A percentile compares a stretch with the other conserved stretches of the same genome.
These are phyloP conservation scores for Antechinus stuartii DNA, from an alignment of 2,113 vertebrate genomes.

Conservation along the genomic window DNA sequence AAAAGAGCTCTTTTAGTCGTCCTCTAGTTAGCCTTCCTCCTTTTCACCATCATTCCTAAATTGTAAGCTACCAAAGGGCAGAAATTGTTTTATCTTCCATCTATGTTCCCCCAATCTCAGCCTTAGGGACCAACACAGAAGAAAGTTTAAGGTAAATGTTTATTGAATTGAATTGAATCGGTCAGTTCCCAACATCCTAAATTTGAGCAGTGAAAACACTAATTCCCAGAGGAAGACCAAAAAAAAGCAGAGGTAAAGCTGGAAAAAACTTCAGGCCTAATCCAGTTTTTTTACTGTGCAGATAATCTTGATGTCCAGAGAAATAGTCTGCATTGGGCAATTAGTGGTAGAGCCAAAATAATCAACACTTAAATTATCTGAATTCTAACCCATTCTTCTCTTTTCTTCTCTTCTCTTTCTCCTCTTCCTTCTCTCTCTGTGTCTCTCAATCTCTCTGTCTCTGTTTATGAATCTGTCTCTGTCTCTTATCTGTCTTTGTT, in stretches of 20 bases:
- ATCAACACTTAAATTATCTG: background rate
- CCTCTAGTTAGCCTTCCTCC: background rate
- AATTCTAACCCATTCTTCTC: background rate
- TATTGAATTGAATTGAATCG: background rate
- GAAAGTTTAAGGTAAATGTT: background rate
- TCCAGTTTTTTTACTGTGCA: background rate
- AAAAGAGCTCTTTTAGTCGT: background rate
- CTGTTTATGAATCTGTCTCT: background rate
- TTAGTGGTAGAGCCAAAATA: background rate
- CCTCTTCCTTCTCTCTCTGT: too few species aligned
- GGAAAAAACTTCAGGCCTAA: background rate
- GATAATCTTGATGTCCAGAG: background rate
- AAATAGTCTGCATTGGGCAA: background rate
- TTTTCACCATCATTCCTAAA: background rate
- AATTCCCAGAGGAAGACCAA: background rate
- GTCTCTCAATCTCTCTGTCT: background rate
- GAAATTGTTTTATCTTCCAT: background rate
- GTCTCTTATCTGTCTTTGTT: too few species aligned
- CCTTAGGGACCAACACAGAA: too few species aligned
- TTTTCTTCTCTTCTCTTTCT: too few species aligned
- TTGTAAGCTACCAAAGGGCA: background rate
- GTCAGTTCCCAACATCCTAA: background rate
- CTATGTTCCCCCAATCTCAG: background rate
- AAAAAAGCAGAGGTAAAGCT: background rate
- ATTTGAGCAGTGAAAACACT: background rate